Base-by-base conservation (phyloP, 1,140 invertebrate species). In the Conopomorpha cramerella region DNA sequence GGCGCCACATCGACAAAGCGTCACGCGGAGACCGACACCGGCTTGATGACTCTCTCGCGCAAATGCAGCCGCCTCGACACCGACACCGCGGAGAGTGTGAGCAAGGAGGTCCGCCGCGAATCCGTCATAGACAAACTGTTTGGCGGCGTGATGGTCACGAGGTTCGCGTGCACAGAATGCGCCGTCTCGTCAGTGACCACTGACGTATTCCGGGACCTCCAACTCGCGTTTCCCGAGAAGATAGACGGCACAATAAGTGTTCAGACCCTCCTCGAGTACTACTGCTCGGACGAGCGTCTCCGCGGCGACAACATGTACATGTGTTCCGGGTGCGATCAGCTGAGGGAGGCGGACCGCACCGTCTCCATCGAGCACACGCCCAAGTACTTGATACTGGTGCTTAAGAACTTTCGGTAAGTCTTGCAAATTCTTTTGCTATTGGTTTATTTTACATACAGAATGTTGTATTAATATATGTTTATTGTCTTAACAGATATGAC, bases 381-480 rank as follows among this genome's bases (percentile, higher is more conserved):
- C 0, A 81, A 83, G 7, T 87, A 90, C 64, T 78, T 95, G 2
- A 87, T 93, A 36, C 62, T 93, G 0, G 91, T 90, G 1, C 61
- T 94, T 8, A 89, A 93, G 49, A 85, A 91, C 42, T 93, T 94
- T 53, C 86, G 86, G 51, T 93, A 87, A 66, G 87, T n/a, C n/a
- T n/a, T n/a, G n/a, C n/a, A n/a, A n/a, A n/a, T n/a, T n/a, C n/a
- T n/a, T n/a, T n/a, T n/a, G n/a, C n/a, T n/a, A n/a, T n/a, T n/a
- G n/a, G n/a, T n/a, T n/a, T n/a, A n/a, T n/a, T n/a, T n/a, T n/a
- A n/a, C n/a, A n/a, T n/a, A n/a, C n/a, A n/a, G n/a, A n/a, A n/a
- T n/a, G n/a, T n/a, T n/a, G n/a, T n/a, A n/a, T n/a, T n/a, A n/a
- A n/a, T 86, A 46, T 29, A 16, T 36, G 33, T 30, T 8, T 35